These are phyloP conservation scores for Phycodurus eques DNA, from an alignment of 2,113 vertebrate species.

Conservation along the genomic window DNA sequence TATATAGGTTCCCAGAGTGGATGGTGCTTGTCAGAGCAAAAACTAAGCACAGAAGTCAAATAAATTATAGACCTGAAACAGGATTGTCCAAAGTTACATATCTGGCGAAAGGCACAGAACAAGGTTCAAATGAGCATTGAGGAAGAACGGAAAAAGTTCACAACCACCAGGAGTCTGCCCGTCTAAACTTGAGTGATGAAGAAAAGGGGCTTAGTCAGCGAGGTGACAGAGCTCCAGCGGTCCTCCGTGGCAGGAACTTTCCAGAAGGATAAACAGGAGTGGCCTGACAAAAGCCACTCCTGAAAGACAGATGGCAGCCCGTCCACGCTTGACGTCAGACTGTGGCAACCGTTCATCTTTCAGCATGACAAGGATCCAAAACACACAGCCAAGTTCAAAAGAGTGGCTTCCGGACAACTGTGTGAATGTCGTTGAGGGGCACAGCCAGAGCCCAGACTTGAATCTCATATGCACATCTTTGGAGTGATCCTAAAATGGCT, in stretches of 20 bases:
- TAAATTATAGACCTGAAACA: neutral
- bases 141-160: neutral
- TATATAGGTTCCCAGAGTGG: neutral
- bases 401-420: too few relatives aligned
- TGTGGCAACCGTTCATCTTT: neutral
- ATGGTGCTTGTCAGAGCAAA: neutral
- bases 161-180: neutral
- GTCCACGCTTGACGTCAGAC: neutral
- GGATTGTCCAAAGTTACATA: neutral
- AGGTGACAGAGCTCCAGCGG: neutral
- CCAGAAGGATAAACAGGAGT: neutral
- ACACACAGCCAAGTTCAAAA: too few relatives aligned
- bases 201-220: neutral
- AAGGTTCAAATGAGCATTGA: neutral
- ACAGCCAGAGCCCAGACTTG: too few relatives aligned
- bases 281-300: neutral
- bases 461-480: too few relatives aligned
- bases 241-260: neutral
- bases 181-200: neutral
- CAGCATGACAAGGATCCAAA: neutral
- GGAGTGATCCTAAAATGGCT: too few relatives aligned
- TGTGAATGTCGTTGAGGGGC: too few relatives aligned
- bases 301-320: neutral
- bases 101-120: neutral
- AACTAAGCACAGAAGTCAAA: neutral